These are phyloP conservation scores for Neopelma chrysocephalum DNA, from an alignment of 2,797 vertebrate species.

Conservation along the genomic window DNA sequence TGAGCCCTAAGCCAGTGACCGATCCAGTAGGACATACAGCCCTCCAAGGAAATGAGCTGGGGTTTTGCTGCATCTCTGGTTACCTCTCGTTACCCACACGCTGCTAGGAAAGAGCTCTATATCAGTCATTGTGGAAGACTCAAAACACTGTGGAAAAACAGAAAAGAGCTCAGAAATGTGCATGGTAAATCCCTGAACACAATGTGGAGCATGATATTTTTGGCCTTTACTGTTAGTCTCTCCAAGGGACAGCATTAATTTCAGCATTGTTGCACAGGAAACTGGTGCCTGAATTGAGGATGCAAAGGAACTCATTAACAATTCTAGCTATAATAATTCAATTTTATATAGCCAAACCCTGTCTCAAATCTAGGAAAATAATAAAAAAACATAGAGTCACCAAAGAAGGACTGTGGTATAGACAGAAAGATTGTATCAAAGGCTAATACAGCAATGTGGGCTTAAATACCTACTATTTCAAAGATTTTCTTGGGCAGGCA, in stretches of 20 bases:
- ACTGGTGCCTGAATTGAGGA: background rate
- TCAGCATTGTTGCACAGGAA: background rate
- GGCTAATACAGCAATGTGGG: background rate
- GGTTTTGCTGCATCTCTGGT: background rate
- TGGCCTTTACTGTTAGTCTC: background rate
- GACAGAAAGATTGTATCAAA: background rate
- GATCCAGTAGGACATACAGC: background rate
- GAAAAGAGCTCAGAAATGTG: background rate
- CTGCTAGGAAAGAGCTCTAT: background rate
- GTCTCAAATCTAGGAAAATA: background rate
- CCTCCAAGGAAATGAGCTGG: background rate
- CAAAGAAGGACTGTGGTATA: background rate
- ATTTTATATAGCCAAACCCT: background rate
- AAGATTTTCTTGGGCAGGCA: background rate
- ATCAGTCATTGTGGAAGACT: background rate
- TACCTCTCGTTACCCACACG: background rate
- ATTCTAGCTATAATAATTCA: background rate
- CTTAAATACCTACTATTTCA: background rate
- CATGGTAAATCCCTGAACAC: background rate
- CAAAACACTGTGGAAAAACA: background rate
- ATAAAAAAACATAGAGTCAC: background rate
- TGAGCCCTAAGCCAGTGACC: background rate
- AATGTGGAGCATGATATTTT: background rate
- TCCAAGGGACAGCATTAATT: background rate
- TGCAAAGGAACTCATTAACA: background rate